Evolutionary conservation across 2,797 vertebrate species (phyloP).

Genomic region (Tokudaia tokunoshimensis): DNA sequence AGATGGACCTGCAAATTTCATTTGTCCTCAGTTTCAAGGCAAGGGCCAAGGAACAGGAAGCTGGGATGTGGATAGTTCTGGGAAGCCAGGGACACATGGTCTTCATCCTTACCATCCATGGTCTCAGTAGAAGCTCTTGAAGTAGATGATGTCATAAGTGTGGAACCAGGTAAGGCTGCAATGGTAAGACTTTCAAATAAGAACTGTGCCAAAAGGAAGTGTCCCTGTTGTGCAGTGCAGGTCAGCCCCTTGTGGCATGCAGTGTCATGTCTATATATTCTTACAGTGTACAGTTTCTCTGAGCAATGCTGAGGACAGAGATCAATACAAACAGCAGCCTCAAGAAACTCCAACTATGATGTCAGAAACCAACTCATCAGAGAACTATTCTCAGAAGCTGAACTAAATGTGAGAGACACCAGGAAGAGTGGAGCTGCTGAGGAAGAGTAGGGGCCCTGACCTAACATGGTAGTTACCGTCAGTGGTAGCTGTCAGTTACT

Average conservation of each 20-base stretch:
- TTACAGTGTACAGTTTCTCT: not conserved
- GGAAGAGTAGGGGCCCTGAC: not conserved
- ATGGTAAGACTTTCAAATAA: not conserved
- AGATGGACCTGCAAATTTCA: slow-evolving; percentile 73
- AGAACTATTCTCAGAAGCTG: not conserved
- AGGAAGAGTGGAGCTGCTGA: no score
- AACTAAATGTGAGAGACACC: not conserved
- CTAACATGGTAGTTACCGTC: not conserved
- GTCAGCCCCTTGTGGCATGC: not conserved
- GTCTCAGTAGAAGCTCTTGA: slow-evolving; percentile 57
- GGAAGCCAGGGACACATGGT: not conserved
- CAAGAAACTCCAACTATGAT: not conserved
- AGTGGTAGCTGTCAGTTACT: not conserved
- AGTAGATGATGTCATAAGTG: not conserved
- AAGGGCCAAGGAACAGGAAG: slow-evolving; percentile 71
- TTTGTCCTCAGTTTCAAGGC: slow-evolving; percentile 70
- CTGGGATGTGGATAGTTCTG: slow-evolving; percentile 46
- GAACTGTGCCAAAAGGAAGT: not conserved
- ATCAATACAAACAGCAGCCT: not conserved
- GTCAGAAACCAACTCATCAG: not conserved
- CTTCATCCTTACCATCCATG: not conserved
- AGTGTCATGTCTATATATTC: not conserved
- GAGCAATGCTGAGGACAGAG: not conserved
- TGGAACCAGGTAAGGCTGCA: not conserved
- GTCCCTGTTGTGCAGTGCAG: not conserved